Evolutionary conservation across 2,888 invertebrate species (phyloP), one percentile per base, ranked within the genome.

Genomic region (Tipula lateralis): DNA sequence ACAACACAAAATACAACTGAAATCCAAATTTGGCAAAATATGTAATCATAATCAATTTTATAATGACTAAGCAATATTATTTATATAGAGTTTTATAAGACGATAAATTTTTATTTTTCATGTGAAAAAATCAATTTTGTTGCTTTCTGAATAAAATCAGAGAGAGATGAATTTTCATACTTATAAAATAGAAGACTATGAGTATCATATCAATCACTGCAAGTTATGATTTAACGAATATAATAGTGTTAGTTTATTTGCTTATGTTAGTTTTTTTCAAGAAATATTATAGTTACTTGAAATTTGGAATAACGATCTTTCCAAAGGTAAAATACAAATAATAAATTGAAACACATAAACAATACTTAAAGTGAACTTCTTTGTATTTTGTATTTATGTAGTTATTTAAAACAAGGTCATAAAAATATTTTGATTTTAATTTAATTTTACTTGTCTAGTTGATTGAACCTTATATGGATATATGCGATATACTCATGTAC

Each of bases 381-480:
- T 66, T 24, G 66, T 66, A 66, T 66, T 24, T 66, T 9, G 9
- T 24, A 66, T 66, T 12, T 9, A 9, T 66, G 24, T 66, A 66
- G 66, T 66, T 66, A 66, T 66, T 66, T 66, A 66, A 66, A 66
- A 24, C 66, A 66, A 66, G 66, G 66, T 66, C 66, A 66, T 24
- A 66, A 66, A 50, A 66, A 24, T 66, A 66, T 66, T 66, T 66
- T 66, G 66, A 24, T 19, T 66, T 66, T 7, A 24, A 66, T 50
- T 66, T 66, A 16, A 4, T 19, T 66, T 24, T 66, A 13, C 66
- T 66, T 66, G 66, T 2, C 66, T 66, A 66, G 66, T 66, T 66
- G 66, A 66, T 66, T 66, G 66, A 66, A 66, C 66, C 66, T 66
- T 66, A 66, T 66, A 66, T 66, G 66, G 66, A 66, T 66, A 66